Conservation (phyloP, 2,888 invertebrate species). For the Callinectes sapidus region DNA sequence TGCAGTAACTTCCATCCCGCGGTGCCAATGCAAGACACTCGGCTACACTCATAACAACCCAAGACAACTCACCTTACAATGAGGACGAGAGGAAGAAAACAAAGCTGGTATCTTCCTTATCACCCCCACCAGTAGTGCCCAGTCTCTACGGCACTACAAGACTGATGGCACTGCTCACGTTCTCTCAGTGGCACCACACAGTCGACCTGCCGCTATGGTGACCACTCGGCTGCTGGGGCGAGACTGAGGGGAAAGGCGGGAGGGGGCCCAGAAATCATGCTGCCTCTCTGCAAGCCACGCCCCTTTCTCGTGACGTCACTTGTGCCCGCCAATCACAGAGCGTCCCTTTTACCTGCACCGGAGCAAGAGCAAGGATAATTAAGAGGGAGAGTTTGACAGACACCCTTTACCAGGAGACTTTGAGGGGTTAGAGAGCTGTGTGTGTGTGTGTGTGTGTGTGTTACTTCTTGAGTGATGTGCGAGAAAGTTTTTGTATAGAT, state of each 20-base stretch:
- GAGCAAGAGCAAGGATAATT: constrained; percentile 11
- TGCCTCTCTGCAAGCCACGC: not conserved
- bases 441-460: not conserved
- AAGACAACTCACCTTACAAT: not conserved
- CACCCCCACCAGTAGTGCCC: not conserved
- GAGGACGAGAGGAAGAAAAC: not conserved
- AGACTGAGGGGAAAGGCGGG: constrained; percentile 4
- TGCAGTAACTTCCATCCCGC: not conserved
- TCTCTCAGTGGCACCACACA: not conserved
- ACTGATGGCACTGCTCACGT: not conserved
- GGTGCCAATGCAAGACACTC: not conserved
- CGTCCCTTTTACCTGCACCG: not conserved
- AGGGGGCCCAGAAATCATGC: not conserved
- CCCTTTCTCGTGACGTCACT: not conserved
- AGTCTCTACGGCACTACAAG: constrained; percentile 11
- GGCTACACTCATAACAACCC: not conserved
- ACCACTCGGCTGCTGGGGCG: not conserved
- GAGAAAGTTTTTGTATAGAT: not conserved
- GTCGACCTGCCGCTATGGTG: not conserved
- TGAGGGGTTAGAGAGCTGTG: not conserved
- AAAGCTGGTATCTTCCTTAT: not conserved
- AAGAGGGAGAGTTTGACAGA: not conserved
- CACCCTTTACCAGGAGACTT: not conserved
- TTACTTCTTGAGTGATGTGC: not conserved
- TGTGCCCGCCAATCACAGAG: not conserved